These are phyloP conservation scores for Venturia canescens DNA, from an alignment of 1,140 invertebrate species.

Conservation along the genomic window DNA sequence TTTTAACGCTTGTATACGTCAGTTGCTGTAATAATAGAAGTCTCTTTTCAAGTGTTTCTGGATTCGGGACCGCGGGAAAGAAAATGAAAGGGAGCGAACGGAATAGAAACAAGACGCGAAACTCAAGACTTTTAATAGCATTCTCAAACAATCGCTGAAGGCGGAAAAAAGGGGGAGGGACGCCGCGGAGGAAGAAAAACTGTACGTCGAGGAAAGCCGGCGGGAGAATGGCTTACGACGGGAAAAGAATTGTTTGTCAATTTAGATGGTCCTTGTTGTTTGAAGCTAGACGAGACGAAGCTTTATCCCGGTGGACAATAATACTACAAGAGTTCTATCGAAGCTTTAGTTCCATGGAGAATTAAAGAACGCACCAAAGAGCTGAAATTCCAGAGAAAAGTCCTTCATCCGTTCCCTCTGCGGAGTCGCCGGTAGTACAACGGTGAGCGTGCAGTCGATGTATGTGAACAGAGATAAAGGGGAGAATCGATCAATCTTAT, in stretches of 20 bases:
- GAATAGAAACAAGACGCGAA: neutral
- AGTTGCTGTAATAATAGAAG: slow-evolving; percentile 14
- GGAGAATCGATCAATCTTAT: slow-evolving; percentile 39
- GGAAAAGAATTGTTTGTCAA: neutral
- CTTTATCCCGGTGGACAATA: neutral
- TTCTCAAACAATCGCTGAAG: slow-evolving; percentile 28
- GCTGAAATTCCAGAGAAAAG: slow-evolving; percentile 10
- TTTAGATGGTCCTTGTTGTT: neutral
- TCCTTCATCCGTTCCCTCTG: neutral
- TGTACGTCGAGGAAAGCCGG: neutral
- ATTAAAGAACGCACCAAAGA: neutral
- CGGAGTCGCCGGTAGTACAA: neutral
- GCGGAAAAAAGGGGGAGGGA: neutral
- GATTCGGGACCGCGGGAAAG: neutral
- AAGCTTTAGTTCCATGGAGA: neutral
- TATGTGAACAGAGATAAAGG: slow-evolving; percentile 2
- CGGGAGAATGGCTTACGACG: neutral
- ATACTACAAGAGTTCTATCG: neutral
- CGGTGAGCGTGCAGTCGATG: neutral
- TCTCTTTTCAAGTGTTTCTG: slow-evolving; percentile 24
- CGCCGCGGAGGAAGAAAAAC: slow-evolving; percentile 1
- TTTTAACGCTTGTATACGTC: neutral
- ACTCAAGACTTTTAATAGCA: slow-evolving; percentile 26
- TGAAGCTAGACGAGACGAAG: neutral
- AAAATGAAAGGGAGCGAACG: neutral